phyloP scores from a whole-genome alignment of 2,888 invertebrate species.

The Mythimna vitellina region DNA sequence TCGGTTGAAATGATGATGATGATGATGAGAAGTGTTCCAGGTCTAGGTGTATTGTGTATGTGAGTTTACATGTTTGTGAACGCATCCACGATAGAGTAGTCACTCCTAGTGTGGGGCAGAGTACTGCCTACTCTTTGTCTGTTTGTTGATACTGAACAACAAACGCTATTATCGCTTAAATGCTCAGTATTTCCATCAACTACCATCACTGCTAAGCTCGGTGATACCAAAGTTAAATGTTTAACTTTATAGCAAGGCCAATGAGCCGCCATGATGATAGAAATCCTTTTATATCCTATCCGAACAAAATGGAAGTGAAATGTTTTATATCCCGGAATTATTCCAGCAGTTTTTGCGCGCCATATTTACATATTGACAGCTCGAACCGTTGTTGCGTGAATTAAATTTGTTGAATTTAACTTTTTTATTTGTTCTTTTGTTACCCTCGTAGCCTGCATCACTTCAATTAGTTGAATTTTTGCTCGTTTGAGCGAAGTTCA shows the following conservation, averaged over 20 bases:
- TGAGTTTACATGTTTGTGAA: no score
- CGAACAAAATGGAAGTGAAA: constrained; percentile 37
- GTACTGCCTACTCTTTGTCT: no score
- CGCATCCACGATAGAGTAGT: no score
- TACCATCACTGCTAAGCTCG: background rate
- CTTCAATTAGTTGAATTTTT: constrained; percentile 20
- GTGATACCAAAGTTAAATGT: background rate
- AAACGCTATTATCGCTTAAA: no score
- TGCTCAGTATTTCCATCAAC: background rate
- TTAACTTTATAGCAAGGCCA: background rate
- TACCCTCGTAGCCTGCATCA: constrained; percentile 4
- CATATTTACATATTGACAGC: constrained; percentile 63
- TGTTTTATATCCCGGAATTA: constrained; percentile 47
- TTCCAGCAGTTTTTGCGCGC: constrained; percentile 42
- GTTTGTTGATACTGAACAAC: no score
- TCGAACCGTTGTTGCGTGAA: constrained; percentile 47
- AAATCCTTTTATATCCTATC: constrained; percentile 33
- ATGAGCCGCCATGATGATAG: constrained; percentile 10
- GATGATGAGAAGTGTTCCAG: no score
- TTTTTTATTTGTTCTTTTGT: constrained; percentile 45
- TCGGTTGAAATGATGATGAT: no score
- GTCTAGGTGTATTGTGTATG: no score
- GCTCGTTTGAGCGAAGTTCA: background rate
- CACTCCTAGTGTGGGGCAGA: no score
- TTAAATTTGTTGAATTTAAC: constrained; percentile 52